Conservation (phyloP, 2,113 vertebrate genomes). For the Ochotona curzoniae region DNA sequence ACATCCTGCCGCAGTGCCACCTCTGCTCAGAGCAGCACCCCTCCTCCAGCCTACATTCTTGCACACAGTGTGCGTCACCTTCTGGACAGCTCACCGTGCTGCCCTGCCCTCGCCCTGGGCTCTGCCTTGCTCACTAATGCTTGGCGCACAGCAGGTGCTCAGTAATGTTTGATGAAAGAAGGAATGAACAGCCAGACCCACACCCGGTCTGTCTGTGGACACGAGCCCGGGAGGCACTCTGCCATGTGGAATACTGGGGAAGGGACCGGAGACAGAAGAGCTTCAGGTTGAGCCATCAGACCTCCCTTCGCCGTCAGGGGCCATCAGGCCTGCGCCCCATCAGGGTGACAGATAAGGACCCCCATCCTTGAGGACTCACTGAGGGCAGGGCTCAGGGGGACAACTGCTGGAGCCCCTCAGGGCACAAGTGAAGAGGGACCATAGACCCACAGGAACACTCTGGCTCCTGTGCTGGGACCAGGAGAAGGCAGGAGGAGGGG, state of each 20-base stretch:
- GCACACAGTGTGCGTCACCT: too few species aligned
- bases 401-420: too few species aligned
- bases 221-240: accelerated
- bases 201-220: background rate
- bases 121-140: background rate
- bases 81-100: background rate
- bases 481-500: background rate
- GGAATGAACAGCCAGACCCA: background rate
- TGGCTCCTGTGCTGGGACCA: background rate
- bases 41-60: too few species aligned
- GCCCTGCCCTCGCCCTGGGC: background rate
- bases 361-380: background rate
- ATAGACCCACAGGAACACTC: too few species aligned
- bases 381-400: too few species aligned
- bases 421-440: too few species aligned
- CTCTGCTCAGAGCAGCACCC: too few species aligned
- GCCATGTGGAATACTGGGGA: accelerated
- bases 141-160: background rate
- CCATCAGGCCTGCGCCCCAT: background rate
- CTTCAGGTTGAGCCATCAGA: background rate
- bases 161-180: background rate
- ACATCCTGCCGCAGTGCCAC: too few species aligned
- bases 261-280: too few species aligned
- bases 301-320: too few species aligned
- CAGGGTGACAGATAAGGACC: background rate